Percentiles rank a stretch among this genome's conserved stretches.
These are phyloP conservation scores for Himalopsyche phryganea DNA, from an alignment of 1,140 invertebrate species.

Conservation along the genomic window DNA sequence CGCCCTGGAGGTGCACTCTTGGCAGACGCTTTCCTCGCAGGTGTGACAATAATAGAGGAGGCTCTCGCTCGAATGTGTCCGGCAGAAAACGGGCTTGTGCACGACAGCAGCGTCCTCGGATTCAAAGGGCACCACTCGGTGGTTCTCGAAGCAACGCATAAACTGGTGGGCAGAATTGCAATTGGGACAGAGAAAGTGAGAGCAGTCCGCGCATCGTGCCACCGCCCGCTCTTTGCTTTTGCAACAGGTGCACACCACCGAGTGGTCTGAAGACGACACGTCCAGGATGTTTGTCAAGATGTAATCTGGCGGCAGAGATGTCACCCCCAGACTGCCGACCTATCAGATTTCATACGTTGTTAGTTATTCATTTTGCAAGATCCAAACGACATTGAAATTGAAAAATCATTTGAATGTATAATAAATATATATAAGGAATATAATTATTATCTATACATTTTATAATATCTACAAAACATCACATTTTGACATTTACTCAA, in stretches of 20 bases:
- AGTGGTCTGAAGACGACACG: constrained; percentile 73
- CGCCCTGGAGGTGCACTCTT: constrained; percentile 74
- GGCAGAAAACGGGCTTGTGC: constrained; percentile 80
- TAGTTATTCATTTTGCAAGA: not conserved
- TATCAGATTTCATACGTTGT: not conserved
- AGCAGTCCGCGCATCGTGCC: constrained; percentile 88
- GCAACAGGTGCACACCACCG: constrained; percentile 81
- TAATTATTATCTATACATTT: too few species aligned
- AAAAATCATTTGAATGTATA: too few species aligned
- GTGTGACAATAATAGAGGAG: constrained; percentile 79
- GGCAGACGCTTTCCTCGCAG: constrained; percentile 79
- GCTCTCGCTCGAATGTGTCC: constrained; percentile 70
- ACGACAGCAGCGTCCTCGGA: constrained; percentile 71
- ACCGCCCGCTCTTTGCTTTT: constrained; percentile 87
- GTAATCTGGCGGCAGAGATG: constrained; percentile 76
- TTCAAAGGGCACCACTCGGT: constrained; percentile 83
- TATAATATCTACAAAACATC: too few species aligned
- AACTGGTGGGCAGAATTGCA: constrained; percentile 92
- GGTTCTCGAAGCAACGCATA: constrained; percentile 93
- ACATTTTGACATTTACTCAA: too few species aligned
- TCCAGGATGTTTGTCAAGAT: constrained; percentile 82
- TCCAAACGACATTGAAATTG: not conserved
- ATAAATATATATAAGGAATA: too few species aligned
- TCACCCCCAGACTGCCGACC: constrained; percentile 59
- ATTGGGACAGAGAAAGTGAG: constrained; percentile 87